Evolutionary conservation across 1,140 invertebrate species (phyloP).

Genomic region (Sipha flava): DNA sequence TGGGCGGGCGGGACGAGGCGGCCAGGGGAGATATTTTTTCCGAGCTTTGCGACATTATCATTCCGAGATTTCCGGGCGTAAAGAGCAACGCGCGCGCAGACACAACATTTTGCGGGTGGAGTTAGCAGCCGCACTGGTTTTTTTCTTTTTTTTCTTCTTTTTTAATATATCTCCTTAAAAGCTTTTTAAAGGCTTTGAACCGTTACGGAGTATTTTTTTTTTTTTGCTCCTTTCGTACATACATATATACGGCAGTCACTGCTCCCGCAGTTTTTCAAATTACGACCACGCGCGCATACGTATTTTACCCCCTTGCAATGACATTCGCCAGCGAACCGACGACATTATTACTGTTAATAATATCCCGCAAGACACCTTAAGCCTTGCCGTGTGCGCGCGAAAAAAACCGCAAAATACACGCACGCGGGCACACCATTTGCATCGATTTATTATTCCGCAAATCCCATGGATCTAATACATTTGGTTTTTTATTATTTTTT

Average conservation of each 20-base stretch:
- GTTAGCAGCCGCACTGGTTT: not conserved
- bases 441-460: not conserved
- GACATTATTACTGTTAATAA: slow-evolving; percentile 18
- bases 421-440: not conserved
- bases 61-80: slow-evolving; percentile 28
- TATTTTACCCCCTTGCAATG: not conserved
- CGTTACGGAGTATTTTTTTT: not conserved
- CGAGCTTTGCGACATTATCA: slow-evolving; percentile 19
- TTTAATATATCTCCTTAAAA: slow-evolving; percentile 31
- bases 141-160: not conserved
- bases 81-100: slow-evolving; percentile 30
- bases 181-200: slow-evolving; percentile 31
- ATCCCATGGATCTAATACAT: not conserved
- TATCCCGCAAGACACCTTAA: not conserved
- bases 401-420: not conserved
- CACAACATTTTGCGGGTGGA: slow-evolving; percentile 23
- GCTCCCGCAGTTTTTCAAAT: slow-evolving; percentile 29
- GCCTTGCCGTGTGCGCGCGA: not conserved
- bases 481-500: not conserved
- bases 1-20: not conserved
- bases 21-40: not conserved
- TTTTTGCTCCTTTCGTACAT: not conserved
- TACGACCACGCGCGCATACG: not conserved
- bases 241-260: not conserved
- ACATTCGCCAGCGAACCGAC: slow-evolving; percentile 13